These are phyloP conservation scores for Caradrina clavipalpis DNA, from an alignment of 2,888 invertebrate species.

Conservation along the genomic window DNA sequence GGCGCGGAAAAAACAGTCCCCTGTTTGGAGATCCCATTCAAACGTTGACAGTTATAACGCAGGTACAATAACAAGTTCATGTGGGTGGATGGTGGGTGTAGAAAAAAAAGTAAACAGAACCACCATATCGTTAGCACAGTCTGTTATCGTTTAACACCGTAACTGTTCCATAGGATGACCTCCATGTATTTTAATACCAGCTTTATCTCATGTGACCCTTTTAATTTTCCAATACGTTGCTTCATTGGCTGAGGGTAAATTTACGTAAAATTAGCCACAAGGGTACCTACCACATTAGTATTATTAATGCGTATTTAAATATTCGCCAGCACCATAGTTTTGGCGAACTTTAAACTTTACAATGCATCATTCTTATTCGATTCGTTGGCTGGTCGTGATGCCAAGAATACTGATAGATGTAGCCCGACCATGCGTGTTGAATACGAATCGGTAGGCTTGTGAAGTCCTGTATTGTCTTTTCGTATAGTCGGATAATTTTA, in stretches of 20 bases:
- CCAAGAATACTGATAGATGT: conserved; percentile 82
- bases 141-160: conserved; percentile 52
- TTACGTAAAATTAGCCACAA: conserved; percentile 69
- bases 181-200: conserved; percentile 69
- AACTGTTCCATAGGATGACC: conserved; percentile 58
- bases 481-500: conserved; percentile 72
- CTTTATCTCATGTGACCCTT: conserved; percentile 72
- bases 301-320: conserved; percentile 69
- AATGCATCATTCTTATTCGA: conserved; percentile 84
- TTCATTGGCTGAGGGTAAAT: conserved; percentile 71
- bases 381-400: conserved; percentile 70
- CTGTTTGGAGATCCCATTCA: conserved; percentile 68
- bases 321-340: conserved; percentile 76
- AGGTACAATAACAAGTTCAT: conserved; percentile 76
- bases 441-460: conserved; percentile 56
- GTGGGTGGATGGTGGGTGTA: conserved; percentile 76
- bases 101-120: conserved; percentile 81
- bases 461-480: conserved; percentile 65
- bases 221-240: conserved; percentile 82
- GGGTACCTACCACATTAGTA: conserved; percentile 67
- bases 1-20: conserved; percentile 39
- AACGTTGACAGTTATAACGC: conserved; percentile 77
- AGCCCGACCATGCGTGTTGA: conserved; percentile 68
- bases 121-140: conserved; percentile 41
- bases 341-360: conserved; percentile 81